A percentile compares a stretch with the other conserved stretches of the same genome.
These are phyloP conservation scores for Laspeyria flexula DNA, from an alignment of 2,888 invertebrate genomes.

Conservation along the genomic window DNA sequence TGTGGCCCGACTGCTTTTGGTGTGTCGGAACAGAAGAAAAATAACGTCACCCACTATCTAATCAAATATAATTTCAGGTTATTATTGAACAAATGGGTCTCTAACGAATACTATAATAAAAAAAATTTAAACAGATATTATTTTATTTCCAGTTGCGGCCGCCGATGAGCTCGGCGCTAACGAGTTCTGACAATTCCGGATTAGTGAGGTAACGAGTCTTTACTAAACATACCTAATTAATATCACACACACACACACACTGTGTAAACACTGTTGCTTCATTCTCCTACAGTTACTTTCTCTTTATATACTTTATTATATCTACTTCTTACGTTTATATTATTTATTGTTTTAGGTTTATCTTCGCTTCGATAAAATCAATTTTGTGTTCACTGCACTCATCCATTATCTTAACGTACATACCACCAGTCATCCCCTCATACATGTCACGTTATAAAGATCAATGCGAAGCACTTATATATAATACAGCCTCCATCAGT, in stretches of 20 bases:
- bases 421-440: constrained; percentile 59
- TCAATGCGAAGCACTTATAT: constrained; percentile 53
- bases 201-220: constrained; percentile 78
- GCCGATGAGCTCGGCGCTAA: constrained; percentile 78
- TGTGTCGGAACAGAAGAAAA: too few species aligned
- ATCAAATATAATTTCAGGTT: too few species aligned
- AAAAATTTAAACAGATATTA: neutral
- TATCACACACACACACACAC: constrained; percentile 31
- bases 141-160: constrained; percentile 79
- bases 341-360: constrained; percentile 83
- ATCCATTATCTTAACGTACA: constrained; percentile 64
- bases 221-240: constrained; percentile 21
- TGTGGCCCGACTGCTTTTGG: too few species aligned
- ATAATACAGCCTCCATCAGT: constrained; percentile 56
- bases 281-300: constrained; percentile 33
- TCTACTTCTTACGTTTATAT: constrained; percentile 31
- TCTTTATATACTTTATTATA: constrained; percentile 24
- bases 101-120: too few species aligned
- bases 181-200: constrained; percentile 85
- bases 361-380: constrained; percentile 75
- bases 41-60: too few species aligned
- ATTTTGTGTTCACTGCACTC: constrained; percentile 65
- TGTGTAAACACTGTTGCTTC: constrained; percentile 39
- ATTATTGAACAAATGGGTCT: too few species aligned
- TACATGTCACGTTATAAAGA: constrained; percentile 64